Evolutionary conservation across 2,113 vertebrate genomes (phyloP).

Genomic region (Mesoclemmys tuberculata): DNA sequence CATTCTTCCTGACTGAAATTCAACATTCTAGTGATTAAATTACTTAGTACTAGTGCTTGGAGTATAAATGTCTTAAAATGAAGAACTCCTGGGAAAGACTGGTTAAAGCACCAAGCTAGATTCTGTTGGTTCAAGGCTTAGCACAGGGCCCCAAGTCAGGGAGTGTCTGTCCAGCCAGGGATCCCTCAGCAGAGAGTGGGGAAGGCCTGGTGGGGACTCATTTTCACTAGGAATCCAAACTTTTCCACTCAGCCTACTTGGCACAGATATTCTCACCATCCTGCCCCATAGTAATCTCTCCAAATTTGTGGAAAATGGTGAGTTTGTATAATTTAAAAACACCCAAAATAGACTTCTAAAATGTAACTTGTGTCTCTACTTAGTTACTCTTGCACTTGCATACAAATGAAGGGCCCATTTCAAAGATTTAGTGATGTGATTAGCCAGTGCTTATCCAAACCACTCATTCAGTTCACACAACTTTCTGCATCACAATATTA

Average conservation of each 20-base stretch:
- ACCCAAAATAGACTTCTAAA: neutral
- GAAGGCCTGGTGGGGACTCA: too few relatives aligned
- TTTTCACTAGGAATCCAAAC: too few relatives aligned
- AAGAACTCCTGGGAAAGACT: neutral
- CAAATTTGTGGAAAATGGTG: neutral
- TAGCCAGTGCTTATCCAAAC: neutral
- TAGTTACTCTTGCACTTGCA: fast-evolving
- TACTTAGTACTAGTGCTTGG: neutral
- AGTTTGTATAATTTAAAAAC: neutral
- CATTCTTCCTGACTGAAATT: neutral
- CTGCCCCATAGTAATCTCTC: neutral
- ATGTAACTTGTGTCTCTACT: fast-evolving
- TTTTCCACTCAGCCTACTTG: too few relatives aligned
- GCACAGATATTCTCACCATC: too few relatives aligned
- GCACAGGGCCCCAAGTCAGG: neutral
- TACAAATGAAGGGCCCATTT: fast-evolving
- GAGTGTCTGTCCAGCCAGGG: neutral
- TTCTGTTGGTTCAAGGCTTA: neutral
- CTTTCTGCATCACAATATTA: fast-evolving
- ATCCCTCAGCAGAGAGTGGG: too few relatives aligned
- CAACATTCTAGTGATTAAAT: neutral
- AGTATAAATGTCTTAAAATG: neutral
- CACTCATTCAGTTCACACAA: neutral
- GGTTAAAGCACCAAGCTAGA: fast-evolving
- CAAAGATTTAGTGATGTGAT: fast-evolving